Evolutionary conservation across 2,888 invertebrate species (phyloP), one percentile per base, ranked within the genome.

Genomic region (Gisinianus flammeolus): DNA sequence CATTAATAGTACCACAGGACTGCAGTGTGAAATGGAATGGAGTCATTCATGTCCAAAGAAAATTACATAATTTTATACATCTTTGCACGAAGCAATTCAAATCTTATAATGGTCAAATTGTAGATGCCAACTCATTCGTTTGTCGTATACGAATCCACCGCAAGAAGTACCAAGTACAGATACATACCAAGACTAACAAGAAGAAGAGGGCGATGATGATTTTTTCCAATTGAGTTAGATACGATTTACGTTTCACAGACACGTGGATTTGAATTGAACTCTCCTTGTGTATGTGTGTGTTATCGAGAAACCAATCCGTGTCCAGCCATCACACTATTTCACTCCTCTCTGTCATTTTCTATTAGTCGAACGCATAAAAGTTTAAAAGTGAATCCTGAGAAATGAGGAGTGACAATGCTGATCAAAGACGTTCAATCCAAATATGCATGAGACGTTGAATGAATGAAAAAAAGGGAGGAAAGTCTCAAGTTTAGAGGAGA

Each of bases 31-130:
- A n/a, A 56, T 0, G 58, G 22, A 3, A 24, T 58, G 58, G 58
- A 24, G 58, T 58, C 44, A 58, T 58, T 58, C 56, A 58, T 58
- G 56, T n/a, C 22, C n/a, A 58, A 58, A 58, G 58, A 24, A 58
- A 58, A 58, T 58, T 58, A 58, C 24, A 24, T 58, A 58, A 58
- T 58, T 58, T n/a, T 58, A 24, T 58, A 24, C 58, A 58, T 58
- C 44, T 44, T 6, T 10, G 44, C 16, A n/a, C n/a, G n/a, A n/a
- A n/a, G n/a, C n/a, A n/a, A n/a, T n/a, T n/a, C n/a, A n/a, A n/a
- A n/a, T n/a, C n/a, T n/a, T n/a, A n/a, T n/a, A n/a, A n/a, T n/a
- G n/a, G n/a, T n/a, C n/a, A n/a, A n/a, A n/a, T n/a, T n/a, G 8
- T 44, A 6, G 19, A 44, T 44, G 16, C 3, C 8, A 44, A 5